Base-by-base conservation (phyloP, 2,797 vertebrate species). In the Petrocephalus sullivani region DNA sequence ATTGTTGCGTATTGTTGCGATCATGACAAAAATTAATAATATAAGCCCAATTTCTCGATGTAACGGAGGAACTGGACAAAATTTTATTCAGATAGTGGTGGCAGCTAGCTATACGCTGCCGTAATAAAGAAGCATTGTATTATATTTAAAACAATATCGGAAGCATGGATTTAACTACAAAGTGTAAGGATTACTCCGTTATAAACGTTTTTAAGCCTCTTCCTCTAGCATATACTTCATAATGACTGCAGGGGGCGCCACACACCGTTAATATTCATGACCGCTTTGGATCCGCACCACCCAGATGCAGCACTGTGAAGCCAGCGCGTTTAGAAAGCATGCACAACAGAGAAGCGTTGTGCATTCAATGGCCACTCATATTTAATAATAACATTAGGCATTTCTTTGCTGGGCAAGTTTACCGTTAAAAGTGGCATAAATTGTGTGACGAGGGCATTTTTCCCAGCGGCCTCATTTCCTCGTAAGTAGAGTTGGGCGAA, bases 161-260 rank as follows among this genome's bases (percentile, higher is more conserved):
- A 71, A 37, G 28, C 64, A 71, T 71, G 4, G 28, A 10, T 71
- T 33, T 33, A 71, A 37, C 64, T 16, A 16, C 64, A 37, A 33
- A 71, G 64, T 4, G 5, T 7, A 37, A 16, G 4, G 64, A 37
- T 71, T 71, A 14, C 16, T 71, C 64, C 28, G 64, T 37, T 37
- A 37, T 33, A 33, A 12, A 71, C 64, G 64, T 71, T 71, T 71
- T 33, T 16, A 71, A 37, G 10, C 28, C 33, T 71, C 28, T 46
- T 41, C 14, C 37, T 6, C 33, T 19, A 78, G 3, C 41, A 56
- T 33, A 84, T 16, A 56, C 0, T 53, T 84, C 49, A 84, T 56
- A 7, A 23, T 67, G 16, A 87, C 87, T 51, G 75, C 56, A 83
- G 87, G 81, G 87, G 87, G 75, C 37, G 87, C 75, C 78, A 82